Evolutionary conservation across 2,888 invertebrate genomes (phyloP).

Genomic region (Erynnis tages): DNA sequence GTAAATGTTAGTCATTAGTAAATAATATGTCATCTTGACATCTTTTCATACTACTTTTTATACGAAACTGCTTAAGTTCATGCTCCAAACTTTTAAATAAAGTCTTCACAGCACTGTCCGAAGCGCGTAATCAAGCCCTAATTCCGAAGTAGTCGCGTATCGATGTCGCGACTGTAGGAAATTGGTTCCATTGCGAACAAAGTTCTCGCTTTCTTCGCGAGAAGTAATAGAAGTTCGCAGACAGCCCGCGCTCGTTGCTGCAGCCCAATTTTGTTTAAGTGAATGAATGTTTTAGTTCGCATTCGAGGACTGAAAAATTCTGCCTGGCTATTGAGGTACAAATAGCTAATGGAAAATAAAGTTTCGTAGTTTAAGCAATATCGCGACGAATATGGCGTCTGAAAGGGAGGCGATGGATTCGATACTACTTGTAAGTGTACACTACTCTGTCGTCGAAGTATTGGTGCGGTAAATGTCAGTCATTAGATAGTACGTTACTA

Average conservation of each 20-base stretch:
- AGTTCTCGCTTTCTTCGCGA: constrained; percentile 52
- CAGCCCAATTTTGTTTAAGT: constrained; percentile 35
- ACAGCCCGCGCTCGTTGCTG: constrained; percentile 39
- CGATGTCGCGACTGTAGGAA: constrained; percentile 59
- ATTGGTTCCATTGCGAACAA: constrained; percentile 58
- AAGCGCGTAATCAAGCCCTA: constrained; percentile 44
- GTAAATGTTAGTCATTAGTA: too few relatives aligned
- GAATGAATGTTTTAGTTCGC: constrained; percentile 30
- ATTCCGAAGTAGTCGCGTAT: constrained; percentile 49
- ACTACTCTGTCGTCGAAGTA: too few relatives aligned
- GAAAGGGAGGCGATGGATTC: too few relatives aligned
- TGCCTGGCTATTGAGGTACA: neutral
- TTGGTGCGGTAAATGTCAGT: too few relatives aligned
- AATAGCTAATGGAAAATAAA: too few relatives aligned
- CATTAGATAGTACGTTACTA: too few relatives aligned
- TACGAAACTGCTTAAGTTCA: neutral
- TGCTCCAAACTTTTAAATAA: neutral
- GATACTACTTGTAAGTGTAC: too few relatives aligned
- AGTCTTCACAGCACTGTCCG: constrained; percentile 18
- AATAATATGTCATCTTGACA: too few relatives aligned
- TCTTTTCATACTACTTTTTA: too few relatives aligned
- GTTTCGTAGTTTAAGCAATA: too few relatives aligned
- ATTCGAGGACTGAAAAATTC: neutral
- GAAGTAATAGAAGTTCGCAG: constrained; percentile 56
- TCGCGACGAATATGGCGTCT: constrained; percentile 1